These are phyloP conservation scores for Burhinus bistriatus DNA, from an alignment of 2,113 vertebrate species.

Conservation along the genomic window DNA sequence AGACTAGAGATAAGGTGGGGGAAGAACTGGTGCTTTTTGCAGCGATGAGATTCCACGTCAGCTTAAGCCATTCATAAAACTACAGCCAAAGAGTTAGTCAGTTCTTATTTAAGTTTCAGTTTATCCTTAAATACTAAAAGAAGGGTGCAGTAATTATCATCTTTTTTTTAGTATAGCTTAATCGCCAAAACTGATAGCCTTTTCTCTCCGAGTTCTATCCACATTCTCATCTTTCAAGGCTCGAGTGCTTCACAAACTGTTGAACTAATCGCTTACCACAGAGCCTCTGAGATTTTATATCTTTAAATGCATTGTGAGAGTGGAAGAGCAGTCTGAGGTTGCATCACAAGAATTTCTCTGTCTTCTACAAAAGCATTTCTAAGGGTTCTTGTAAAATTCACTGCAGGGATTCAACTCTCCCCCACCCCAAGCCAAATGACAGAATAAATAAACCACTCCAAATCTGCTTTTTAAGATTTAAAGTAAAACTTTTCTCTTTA, in stretches of 20 bases:
- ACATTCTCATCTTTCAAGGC: background rate
- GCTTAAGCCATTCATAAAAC: background rate
- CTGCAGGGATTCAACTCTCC: background rate
- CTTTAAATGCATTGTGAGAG: background rate
- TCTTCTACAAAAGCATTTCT: background rate
- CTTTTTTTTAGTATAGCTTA: background rate
- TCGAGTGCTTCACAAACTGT: background rate
- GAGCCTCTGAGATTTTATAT: background rate
- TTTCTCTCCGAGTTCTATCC: background rate
- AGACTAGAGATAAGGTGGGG: background rate
- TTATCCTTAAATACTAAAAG: background rate
- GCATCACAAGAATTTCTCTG: background rate
- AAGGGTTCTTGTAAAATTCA: background rate
- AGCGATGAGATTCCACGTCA: background rate
- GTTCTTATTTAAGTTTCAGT: background rate
- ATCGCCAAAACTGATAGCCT: background rate
- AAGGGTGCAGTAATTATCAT: background rate
- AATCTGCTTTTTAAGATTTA: background rate
- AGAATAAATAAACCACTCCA: slow-evolving; percentile 7
- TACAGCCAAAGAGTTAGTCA: background rate
- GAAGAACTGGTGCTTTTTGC: background rate
- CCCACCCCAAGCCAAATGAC: background rate
- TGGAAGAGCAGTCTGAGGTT: background rate
- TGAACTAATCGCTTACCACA: background rate
- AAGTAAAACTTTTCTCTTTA: slow-evolving; percentile 3